Evolutionary conservation across 2,797 vertebrate genomes (phyloP).

Genomic region (Labeo calbasu): DNA sequence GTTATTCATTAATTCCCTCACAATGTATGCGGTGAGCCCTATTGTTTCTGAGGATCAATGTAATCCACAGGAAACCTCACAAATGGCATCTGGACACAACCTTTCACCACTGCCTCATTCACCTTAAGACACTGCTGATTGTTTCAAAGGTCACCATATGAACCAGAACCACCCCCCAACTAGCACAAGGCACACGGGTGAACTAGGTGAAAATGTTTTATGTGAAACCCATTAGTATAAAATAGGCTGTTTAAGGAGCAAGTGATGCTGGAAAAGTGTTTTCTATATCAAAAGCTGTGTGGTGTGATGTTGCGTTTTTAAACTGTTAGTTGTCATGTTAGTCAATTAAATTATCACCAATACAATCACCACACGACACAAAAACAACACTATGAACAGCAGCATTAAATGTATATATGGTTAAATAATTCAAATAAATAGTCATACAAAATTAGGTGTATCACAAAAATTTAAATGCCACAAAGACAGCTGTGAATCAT

Average conservation of each 20-base stretch:
- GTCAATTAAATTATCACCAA: neutral
- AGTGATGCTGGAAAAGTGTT: neutral
- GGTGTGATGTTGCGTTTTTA: neutral
- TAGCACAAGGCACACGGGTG: neutral
- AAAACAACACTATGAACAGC: neutral
- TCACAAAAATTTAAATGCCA: neutral
- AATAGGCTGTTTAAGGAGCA: neutral
- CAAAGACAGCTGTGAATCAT: neutral
- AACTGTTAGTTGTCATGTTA: neutral
- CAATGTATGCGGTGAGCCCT: constrained; percentile 52
- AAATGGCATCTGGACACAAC: constrained; percentile 38
- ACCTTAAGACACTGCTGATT: constrained; percentile 64
- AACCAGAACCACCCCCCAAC: constrained; percentile 40
- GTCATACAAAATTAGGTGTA: neutral
- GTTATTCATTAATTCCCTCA: constrained; percentile 67
- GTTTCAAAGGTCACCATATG: constrained; percentile 74
- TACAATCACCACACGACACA: neutral
- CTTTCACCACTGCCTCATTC: constrained; percentile 54
- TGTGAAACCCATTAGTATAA: neutral
- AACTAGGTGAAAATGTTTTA: neutral
- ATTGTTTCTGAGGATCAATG: constrained; percentile 77
- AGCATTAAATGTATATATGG: neutral
- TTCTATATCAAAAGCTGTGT: neutral
- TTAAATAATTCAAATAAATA: neutral
- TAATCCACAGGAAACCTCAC: constrained; percentile 64